Evolutionary conservation across 2,113 vertebrate species (phyloP).

Genomic region (Amblyornis subalaris): DNA sequence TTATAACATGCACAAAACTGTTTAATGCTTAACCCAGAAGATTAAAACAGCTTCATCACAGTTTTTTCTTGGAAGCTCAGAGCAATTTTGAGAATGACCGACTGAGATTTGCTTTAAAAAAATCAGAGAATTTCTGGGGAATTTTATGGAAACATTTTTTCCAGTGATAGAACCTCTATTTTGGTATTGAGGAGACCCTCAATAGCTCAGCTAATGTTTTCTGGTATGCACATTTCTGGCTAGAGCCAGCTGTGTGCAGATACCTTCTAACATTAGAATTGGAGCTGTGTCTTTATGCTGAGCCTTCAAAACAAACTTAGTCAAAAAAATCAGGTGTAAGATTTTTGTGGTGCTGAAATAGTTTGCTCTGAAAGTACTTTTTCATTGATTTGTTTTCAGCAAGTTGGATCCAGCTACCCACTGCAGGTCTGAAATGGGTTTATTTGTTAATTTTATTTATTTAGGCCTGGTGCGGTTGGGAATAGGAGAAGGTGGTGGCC

Average conservation of each 20-base stretch:
- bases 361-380: neutral
- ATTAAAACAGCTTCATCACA: neutral
- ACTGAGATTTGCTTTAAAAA: neutral
- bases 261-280: constrained; percentile 17
- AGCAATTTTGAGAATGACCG: neutral
- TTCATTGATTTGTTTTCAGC: neutral
- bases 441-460: neutral
- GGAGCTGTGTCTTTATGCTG: neutral
- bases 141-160: neutral
- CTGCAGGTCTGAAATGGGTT: neutral
- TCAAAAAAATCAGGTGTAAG: neutral
- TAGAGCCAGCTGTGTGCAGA: neutral
- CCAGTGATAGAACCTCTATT: neutral
- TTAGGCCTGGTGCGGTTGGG: neutral
- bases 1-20: neutral
- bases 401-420: neutral
- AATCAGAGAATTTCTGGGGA: neutral
- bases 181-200: neutral
- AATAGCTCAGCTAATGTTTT: neutral
- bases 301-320: neutral
- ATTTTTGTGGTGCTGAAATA: neutral
- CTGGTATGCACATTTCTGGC: neutral
- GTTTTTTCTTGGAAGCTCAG: neutral
- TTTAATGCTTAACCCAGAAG: neutral
- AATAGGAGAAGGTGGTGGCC: neutral